These are phyloP conservation scores for Lampropteryx suffumata DNA, from an alignment of 2,888 invertebrate genomes.

Conservation along the genomic window DNA sequence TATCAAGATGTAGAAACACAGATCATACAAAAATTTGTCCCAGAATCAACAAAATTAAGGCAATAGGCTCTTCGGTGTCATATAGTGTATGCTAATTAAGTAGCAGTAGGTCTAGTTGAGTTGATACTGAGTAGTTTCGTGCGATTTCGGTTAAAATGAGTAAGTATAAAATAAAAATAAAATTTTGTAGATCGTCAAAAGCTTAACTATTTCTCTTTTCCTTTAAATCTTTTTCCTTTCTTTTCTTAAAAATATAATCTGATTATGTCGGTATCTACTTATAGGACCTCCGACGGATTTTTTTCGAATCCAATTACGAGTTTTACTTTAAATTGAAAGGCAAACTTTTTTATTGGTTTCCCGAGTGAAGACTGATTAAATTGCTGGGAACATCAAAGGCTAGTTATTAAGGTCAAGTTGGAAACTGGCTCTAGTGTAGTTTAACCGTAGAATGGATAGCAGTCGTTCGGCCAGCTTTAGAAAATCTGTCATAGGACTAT, in stretches of 20 bases:
- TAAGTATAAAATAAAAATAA: no score
- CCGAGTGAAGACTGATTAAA: constrained; percentile 33
- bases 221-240: background rate
- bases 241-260: background rate
- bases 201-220: no score
- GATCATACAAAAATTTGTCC: no score
- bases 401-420: constrained; percentile 42
- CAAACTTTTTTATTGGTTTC: constrained; percentile 19
- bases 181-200: no score
- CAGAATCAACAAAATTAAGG: no score
- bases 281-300: background rate
- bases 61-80: no score
- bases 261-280: no score
- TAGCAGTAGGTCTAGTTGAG: no score
- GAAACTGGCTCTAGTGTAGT: constrained; percentile 3
- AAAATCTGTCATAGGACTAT: constrained; percentile 36
- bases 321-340: constrained; percentile 7
- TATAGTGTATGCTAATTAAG: no score
- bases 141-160: no score
- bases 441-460: background rate
- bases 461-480: background rate
- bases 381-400: constrained; percentile 40
- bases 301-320: constrained; percentile 7
- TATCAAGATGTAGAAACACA: no score
- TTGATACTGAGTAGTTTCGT: no score